These are phyloP conservation scores for Heliconius melpomene DNA, from an alignment of 1,140 invertebrate species.

Conservation along the genomic window DNA sequence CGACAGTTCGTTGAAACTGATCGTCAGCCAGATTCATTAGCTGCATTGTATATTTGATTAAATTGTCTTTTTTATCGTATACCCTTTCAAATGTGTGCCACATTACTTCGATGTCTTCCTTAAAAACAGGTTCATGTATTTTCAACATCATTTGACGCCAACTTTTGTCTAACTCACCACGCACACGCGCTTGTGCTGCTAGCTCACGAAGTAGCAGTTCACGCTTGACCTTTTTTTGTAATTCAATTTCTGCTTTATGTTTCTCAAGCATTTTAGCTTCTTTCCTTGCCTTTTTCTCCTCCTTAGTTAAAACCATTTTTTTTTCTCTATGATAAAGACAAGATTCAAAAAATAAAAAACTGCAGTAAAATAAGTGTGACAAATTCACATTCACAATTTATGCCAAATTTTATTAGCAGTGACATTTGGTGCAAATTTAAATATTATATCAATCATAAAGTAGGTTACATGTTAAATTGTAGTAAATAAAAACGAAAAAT, in stretches of 20 bases:
- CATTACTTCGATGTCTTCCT: constrained; percentile 69
- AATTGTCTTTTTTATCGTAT: constrained; percentile 69
- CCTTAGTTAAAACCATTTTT: constrained; percentile 60
- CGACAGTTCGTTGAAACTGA: constrained; percentile 69
- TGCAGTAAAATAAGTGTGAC: background rate
- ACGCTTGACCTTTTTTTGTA: constrained; percentile 55
- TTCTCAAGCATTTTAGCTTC: constrained; percentile 66
- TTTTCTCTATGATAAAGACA: background rate
- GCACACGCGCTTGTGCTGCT: constrained; percentile 53
- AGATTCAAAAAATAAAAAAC: background rate
- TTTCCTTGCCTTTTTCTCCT: constrained; percentile 67
- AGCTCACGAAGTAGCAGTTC: constrained; percentile 65
- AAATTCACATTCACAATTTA: background rate
- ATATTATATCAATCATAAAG: background rate
- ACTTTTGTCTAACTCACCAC: constrained; percentile 58
- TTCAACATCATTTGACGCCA: constrained; percentile 70
- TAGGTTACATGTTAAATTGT: background rate
- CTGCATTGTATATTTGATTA: constrained; percentile 59
- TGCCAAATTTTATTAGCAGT: background rate
- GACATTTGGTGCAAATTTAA: background rate
- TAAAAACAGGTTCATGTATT: constrained; percentile 72
- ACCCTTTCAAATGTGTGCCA: constrained; percentile 71
- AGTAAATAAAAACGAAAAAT: no score
- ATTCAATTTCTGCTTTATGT: constrained; percentile 55
- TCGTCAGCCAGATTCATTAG: constrained; percentile 67